phyloP scores from a whole-genome alignment of 2,888 invertebrate genomes.

The Aethes cnicana region DNA sequence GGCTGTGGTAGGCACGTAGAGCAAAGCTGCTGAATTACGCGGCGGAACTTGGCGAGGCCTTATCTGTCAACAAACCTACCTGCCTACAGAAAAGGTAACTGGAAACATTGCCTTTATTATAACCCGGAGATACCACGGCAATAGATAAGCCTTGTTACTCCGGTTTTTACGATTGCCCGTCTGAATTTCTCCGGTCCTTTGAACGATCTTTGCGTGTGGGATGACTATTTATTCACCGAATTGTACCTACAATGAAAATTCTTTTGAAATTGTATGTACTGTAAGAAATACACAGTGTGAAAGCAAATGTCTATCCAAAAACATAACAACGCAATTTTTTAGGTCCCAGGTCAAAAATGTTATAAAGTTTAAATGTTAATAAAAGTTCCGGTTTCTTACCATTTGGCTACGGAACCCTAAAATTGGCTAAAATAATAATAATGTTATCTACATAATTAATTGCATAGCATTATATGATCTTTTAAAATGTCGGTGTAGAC shows the following conservation, averaged over 20 bases:
- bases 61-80: slow-evolving; percentile 22
- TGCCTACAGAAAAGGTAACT: slow-evolving; percentile 18
- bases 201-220: slow-evolving; percentile 10
- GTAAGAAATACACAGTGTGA: too few species aligned
- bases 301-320: neutral
- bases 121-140: slow-evolving; percentile 19
- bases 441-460: too few species aligned
- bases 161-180: slow-evolving; percentile 19
- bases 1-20: slow-evolving; percentile 13
- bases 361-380: too few species aligned
- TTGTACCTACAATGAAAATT: too few species aligned
- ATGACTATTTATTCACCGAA: slow-evolving; percentile 14
- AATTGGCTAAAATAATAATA: too few species aligned
- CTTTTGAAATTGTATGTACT: too few species aligned
- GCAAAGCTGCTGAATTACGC: slow-evolving; percentile 24
- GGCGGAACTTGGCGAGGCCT: slow-evolving; percentile 21
- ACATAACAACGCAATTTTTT: neutral
- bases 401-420: too few species aligned
- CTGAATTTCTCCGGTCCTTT: slow-evolving; percentile 11
- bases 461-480: too few species aligned
- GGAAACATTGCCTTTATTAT: slow-evolving; percentile 26
- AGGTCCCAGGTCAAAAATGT: too few species aligned
- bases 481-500: too few species aligned
- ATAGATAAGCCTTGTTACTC: slow-evolving; percentile 18
- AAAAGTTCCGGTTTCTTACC: too few species aligned